Conservation (phyloP, 2,113 vertebrate genomes). For the Aptenodytes forsteri region DNA sequence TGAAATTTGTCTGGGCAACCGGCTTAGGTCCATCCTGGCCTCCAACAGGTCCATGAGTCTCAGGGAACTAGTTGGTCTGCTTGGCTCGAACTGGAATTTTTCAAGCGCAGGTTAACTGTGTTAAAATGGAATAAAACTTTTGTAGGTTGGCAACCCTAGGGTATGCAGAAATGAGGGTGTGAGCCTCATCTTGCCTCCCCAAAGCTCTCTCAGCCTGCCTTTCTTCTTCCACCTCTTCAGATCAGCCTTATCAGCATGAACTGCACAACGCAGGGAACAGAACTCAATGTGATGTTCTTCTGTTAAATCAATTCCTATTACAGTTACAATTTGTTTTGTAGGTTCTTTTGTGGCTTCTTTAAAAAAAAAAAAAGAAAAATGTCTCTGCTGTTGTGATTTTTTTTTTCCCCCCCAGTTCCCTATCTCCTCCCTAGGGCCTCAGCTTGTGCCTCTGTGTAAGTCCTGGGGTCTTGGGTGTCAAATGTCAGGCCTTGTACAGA, state of each 20-base stretch:
- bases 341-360: slow-evolving; percentile 10
- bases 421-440: slow-evolving; percentile 81
- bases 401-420: neutral
- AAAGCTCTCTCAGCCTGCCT: neutral
- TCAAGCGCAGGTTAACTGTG: neutral
- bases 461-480: slow-evolving; percentile 95
- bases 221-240: neutral
- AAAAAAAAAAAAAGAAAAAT: neutral
- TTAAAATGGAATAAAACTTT: neutral
- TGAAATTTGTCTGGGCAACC: neutral
- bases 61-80: neutral
- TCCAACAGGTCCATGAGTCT: neutral
- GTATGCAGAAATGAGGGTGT: neutral
- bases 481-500: slow-evolving; percentile 99
- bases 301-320: slow-evolving; percentile 31
- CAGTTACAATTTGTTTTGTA: slow-evolving; percentile 50
- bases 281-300: neutral
- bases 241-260: neutral
- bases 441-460: slow-evolving; percentile 83
- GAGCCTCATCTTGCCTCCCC: neutral
- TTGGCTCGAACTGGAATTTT: neutral
- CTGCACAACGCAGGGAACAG: neutral
- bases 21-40: neutral
- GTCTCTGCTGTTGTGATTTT: slow-evolving; percentile 68
- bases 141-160: neutral